Percentiles rank a stretch among this genome's conserved stretches.
These are phyloP conservation scores for Hanleya hanleyi DNA, from an alignment of 2,888 invertebrate species.

Conservation along the genomic window DNA sequence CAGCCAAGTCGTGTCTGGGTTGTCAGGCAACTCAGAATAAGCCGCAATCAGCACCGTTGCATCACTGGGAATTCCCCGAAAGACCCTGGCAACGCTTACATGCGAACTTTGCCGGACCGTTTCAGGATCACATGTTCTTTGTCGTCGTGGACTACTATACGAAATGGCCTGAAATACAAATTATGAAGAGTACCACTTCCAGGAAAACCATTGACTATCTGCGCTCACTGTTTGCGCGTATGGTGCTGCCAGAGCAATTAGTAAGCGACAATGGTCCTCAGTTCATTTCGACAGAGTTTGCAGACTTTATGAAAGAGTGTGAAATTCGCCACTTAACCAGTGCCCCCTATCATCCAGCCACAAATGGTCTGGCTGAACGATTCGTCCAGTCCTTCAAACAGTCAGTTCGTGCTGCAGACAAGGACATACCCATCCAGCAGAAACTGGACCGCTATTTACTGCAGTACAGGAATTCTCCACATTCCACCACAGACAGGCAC, in stretches of 20 bases:
- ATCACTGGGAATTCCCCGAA: conserved; percentile 55
- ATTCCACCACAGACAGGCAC: too few relatives aligned
- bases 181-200: conserved; percentile 30
- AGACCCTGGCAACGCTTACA: conserved; percentile 71
- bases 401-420: background rate
- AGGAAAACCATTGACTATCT: conserved; percentile 39
- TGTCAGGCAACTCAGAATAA: conserved; percentile 39
- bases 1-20: conserved; percentile 39
- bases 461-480: too few relatives aligned
- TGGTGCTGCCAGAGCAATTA: conserved; percentile 52
- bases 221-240: conserved; percentile 40
- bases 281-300: conserved; percentile 53
- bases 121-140: conserved; percentile 57
- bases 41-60: conserved; percentile 43
- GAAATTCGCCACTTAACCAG: conserved; percentile 42
- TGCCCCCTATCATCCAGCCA: conserved; percentile 53
- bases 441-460: too few relatives aligned
- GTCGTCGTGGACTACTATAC: conserved; percentile 69
- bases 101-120: conserved; percentile 73
- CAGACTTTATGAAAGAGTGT: conserved; percentile 36
- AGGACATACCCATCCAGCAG: background rate
- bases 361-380: conserved; percentile 58
- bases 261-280: conserved; percentile 65
- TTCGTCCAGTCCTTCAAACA: conserved; percentile 47
- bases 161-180: conserved; percentile 72